Percentiles rank a stretch among this genome's conserved stretches.
Evolutionary conservation across 2,797 vertebrate species (phyloP).

Genomic region (Diplodus sargus): DNA sequence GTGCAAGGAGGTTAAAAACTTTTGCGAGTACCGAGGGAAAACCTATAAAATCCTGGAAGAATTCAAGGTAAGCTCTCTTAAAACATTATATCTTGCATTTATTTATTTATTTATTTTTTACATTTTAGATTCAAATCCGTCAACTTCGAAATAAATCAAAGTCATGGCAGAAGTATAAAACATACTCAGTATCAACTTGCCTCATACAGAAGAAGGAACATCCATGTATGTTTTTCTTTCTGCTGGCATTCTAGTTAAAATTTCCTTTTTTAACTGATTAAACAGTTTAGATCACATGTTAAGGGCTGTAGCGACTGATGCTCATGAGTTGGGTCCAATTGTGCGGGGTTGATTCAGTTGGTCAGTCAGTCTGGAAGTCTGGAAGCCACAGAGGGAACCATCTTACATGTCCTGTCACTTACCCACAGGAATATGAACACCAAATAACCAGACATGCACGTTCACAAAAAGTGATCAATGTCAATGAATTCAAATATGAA

Average conservation of each 20-base stretch:
- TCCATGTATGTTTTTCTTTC: not conserved
- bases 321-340: constrained; percentile 25
- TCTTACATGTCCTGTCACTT: not conserved
- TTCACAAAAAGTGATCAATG: not conserved
- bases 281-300: not conserved
- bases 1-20: constrained; percentile 99
- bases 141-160: not conserved
- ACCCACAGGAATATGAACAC: not conserved
- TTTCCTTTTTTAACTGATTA: not conserved
- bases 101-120: not conserved
- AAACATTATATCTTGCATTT: no score
- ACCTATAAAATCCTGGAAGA: constrained; percentile 99
- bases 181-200: not conserved
- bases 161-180: not conserved
- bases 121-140: not conserved
- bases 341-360: constrained; percentile 17
- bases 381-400: constrained; percentile 5
- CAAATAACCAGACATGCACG: not conserved
- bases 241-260: not conserved
- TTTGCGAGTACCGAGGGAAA: constrained; percentile 99
- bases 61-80: constrained; percentile 94
- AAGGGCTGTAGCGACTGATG: not conserved
- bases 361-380: constrained; percentile 3
- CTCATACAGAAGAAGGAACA: not conserved
- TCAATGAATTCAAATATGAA: not conserved